These are phyloP conservation scores for Engraulis encrasicolus DNA, from an alignment of 2,113 vertebrate genomes.

Conservation along the genomic window DNA sequence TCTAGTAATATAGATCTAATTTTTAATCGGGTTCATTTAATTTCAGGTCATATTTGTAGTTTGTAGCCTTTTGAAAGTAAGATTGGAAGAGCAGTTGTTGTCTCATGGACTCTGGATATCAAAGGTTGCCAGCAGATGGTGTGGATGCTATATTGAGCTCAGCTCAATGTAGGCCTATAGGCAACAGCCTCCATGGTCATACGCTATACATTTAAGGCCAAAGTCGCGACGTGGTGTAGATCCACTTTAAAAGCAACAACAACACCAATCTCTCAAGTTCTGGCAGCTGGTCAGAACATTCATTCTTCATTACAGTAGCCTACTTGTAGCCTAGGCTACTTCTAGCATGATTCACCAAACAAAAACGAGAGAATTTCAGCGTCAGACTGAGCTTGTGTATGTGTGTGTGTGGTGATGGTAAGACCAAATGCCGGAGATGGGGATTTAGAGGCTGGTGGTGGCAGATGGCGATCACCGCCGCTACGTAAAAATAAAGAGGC, in stretches of 20 bases:
- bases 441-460: slow-evolving; percentile 62
- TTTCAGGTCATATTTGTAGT: background rate
- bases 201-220: too few relatives aligned
- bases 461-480: slow-evolving; percentile 70
- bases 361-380: too few relatives aligned
- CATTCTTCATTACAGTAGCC: too few relatives aligned
- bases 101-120: background rate
- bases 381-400: slow-evolving; percentile 9
- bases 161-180: background rate
- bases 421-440: slow-evolving; percentile 39
- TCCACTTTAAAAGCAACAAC: too few relatives aligned
- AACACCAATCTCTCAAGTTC: too few relatives aligned
- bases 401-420: slow-evolving; percentile 35
- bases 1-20: background rate
- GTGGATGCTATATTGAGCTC: background rate
- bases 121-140: background rate
- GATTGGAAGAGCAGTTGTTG: background rate
- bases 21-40: background rate
- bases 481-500: slow-evolving; percentile 36
- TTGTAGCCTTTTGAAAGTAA: background rate
- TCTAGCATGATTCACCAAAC: background rate
- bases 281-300: too few relatives aligned
- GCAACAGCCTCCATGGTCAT: too few relatives aligned
- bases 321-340: too few relatives aligned
- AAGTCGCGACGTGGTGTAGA: too few relatives aligned